A percentile compares a stretch with the other conserved stretches of the same genome.
phyloP scores from a whole-genome alignment of 2,797 vertebrate genomes.

The Dromococcyx pavoninus region DNA sequence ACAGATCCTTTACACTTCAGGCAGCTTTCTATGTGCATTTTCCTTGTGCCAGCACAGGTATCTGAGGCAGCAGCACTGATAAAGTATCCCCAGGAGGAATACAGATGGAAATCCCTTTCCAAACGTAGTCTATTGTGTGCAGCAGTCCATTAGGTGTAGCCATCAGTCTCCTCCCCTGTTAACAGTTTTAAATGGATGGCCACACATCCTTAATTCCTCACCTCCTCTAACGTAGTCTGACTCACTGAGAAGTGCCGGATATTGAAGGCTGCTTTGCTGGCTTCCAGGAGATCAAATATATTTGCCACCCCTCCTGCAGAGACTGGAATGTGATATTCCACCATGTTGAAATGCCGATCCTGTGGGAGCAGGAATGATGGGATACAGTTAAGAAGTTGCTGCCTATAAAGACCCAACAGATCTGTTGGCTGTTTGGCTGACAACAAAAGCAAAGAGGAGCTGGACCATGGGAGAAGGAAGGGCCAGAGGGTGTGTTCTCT shows the following conservation, averaged over 20 bases:
- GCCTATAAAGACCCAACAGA: not conserved
- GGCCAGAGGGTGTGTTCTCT: not conserved
- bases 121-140: constrained; percentile 3
- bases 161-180: constrained; percentile 19
- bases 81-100: constrained; percentile 37
- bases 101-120: constrained; percentile 46
- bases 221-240: constrained; percentile 97
- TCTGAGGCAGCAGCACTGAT: not conserved
- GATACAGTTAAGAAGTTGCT: not conserved
- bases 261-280: constrained; percentile 86
- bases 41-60: not conserved
- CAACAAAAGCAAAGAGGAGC: not conserved
- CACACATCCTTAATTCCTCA: constrained; percentile 71
- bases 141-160: constrained; percentile 17
- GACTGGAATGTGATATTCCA: constrained; percentile 90
- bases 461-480: not conserved
- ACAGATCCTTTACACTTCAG: not conserved
- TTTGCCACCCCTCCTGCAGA: constrained; percentile 93
- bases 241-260: constrained; percentile 97
- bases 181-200: constrained; percentile 29
- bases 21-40: not conserved
- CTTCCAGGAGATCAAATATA: constrained; percentile 93
- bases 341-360: constrained; percentile 91
- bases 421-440: not conserved
- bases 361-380: constrained; percentile 51